These are phyloP conservation scores for Netelia melanura DNA, from an alignment of 2,888 invertebrate species.

Conservation along the genomic window DNA sequence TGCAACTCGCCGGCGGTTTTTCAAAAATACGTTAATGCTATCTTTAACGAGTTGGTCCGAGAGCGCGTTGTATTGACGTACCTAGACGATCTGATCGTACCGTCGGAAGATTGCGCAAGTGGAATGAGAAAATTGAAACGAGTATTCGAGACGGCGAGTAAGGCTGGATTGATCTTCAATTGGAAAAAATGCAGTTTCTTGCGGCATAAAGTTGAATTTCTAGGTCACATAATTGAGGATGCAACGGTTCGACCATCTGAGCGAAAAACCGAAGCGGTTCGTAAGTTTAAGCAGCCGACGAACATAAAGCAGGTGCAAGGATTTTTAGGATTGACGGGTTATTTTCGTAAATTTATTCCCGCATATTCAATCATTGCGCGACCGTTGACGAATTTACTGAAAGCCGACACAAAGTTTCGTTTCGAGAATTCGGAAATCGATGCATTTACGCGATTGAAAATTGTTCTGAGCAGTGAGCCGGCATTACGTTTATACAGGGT, in stretches of 20 bases:
- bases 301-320: slow-evolving; percentile 60
- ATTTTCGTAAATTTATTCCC: no score
- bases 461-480: slow-evolving; percentile 32
- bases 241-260: slow-evolving; percentile 39
- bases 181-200: slow-evolving; percentile 42
- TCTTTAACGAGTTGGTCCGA: slow-evolving; percentile 63
- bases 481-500: slow-evolving; percentile 59
- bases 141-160: slow-evolving; percentile 22
- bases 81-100: slow-evolving; percentile 53
- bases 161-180: slow-evolving; percentile 32
- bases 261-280: slow-evolving; percentile 63
- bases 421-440: slow-evolving; percentile 49
- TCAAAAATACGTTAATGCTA: slow-evolving; percentile 61
- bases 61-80: slow-evolving; percentile 6
- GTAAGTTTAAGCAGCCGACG: slow-evolving; percentile 61
- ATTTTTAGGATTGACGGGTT: slow-evolving; percentile 45
- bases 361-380: no score
- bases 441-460: no score
- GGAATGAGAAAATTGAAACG: slow-evolving; percentile 18
- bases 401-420: slow-evolving; percentile 37
- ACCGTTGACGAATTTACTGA: slow-evolving; percentile 42
- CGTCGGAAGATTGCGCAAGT: slow-evolving; percentile 17
- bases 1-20: slow-evolving; percentile 35
- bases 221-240: slow-evolving; percentile 66
- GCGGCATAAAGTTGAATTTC: neutral